These are phyloP conservation scores for Vireo griseus DNA, from an alignment of 2,797 vertebrate species.

Conservation along the genomic window DNA sequence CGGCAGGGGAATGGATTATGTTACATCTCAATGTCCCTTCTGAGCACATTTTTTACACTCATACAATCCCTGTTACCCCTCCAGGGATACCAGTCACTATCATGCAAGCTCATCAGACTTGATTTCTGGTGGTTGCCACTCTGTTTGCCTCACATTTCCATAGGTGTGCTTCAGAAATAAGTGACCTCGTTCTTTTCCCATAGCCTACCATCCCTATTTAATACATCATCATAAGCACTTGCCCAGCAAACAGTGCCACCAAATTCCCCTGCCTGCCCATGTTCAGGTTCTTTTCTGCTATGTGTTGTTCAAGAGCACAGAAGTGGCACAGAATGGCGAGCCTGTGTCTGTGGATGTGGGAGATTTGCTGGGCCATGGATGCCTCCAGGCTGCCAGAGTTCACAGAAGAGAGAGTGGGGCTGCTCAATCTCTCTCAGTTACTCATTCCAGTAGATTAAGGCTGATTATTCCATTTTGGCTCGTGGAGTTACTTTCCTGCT, in stretches of 20 bases:
- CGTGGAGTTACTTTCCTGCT: neutral
- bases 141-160: neutral
- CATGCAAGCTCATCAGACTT: neutral
- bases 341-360: accelerated
- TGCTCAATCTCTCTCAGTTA: accelerated
- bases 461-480: neutral
- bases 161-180: neutral
- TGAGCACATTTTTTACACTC: neutral
- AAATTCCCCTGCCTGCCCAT: neutral
- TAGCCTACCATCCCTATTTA: neutral
- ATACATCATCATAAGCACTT: neutral
- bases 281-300: neutral
- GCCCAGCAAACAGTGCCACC: neutral
- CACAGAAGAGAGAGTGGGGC: neutral
- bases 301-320: accelerated
- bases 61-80: neutral
- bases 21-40: neutral
- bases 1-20: neutral
- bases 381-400: neutral
- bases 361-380: neutral
- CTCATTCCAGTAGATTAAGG: neutral
- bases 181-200: neutral
- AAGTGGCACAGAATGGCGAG: accelerated
- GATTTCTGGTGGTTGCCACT: neutral
- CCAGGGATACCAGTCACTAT: neutral